Percentiles rank a stretch among this genome's conserved stretches.
Evolutionary conservation across 2,797 vertebrate species (phyloP).

Genomic region (Acomys russatus): DNA sequence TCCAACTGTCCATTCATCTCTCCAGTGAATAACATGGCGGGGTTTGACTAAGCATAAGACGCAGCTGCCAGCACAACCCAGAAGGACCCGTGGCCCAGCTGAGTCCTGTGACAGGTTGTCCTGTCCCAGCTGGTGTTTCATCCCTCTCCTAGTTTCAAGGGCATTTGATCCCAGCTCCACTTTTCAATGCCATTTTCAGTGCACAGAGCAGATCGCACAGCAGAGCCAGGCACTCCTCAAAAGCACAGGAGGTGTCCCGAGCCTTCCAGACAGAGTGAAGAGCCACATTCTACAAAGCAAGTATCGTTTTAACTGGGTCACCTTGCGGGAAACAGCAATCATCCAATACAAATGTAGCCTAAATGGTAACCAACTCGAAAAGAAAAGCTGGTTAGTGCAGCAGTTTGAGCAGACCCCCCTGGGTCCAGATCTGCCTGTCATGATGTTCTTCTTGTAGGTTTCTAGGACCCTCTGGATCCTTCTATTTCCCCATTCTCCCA

Average conservation of each 20-base stretch:
- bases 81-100: background rate
- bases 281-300: background rate
- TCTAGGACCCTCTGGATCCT: too few relatives aligned
- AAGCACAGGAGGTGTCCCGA: background rate
- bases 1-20: background rate
- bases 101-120: background rate
- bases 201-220: background rate
- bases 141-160: background rate
- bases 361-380: background rate
- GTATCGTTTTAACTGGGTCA: background rate
- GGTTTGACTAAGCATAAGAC: background rate
- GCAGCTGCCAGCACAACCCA: background rate
- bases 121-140: background rate
- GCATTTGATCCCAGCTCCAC: background rate
- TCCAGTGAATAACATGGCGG: background rate
- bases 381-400: too few relatives aligned
- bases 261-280: background rate
- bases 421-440: too few relatives aligned
- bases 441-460: too few relatives aligned
- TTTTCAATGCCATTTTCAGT: background rate
- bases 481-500: too few relatives aligned
- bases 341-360: background rate
- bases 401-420: too few relatives aligned
- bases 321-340: background rate
- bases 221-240: background rate